Conservation (phyloP, 2,797 vertebrate genomes). For the Cossypha heuglini region DNA sequence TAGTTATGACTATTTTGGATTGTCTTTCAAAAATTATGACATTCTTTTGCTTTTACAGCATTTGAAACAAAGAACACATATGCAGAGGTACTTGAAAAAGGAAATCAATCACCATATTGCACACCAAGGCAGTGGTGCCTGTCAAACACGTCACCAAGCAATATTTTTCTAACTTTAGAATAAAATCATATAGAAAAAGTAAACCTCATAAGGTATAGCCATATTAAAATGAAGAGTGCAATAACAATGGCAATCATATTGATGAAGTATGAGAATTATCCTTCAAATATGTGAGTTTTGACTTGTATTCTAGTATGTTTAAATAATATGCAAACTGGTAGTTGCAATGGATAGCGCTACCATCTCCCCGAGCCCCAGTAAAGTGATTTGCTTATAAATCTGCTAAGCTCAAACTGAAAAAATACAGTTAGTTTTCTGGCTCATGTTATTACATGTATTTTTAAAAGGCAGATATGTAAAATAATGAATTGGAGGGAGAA, state of each 20-base stretch:
- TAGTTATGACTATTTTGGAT: background rate
- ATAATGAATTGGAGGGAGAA: background rate
- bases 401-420: background rate
- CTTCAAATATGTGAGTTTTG: background rate
- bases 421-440: background rate
- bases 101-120: background rate
- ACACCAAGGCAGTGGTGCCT: background rate
- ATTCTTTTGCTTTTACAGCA: background rate
- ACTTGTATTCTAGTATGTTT: background rate
- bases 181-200: background rate
- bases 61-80: background rate
- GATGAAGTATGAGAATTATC: background rate
- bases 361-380: background rate
- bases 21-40: background rate
- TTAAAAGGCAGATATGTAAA: background rate
- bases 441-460: background rate
- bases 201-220: background rate
- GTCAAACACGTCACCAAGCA: background rate
- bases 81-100: fast-evolving
- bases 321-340: background rate
- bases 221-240: background rate
- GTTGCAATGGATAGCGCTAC: too few species aligned
- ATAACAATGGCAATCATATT: background rate
- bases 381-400: background rate
- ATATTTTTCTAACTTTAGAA: background rate